Conservation (phyloP, 2,888 invertebrate species). For the Zonitis immaculata region DNA sequence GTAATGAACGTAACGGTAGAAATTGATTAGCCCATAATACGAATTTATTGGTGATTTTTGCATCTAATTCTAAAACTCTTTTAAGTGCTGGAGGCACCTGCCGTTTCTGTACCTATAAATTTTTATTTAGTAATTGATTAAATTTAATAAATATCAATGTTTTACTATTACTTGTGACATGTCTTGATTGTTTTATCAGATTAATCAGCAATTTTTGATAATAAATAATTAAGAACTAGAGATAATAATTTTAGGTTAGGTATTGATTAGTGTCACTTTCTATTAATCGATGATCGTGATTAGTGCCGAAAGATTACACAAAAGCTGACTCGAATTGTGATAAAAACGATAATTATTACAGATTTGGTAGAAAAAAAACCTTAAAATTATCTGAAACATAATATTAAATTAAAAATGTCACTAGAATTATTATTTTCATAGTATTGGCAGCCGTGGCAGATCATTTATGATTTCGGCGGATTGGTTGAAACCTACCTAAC, state of each 20-base stretch:
- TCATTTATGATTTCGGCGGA: neutral
- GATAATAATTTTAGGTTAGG: neutral
- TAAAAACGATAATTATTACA: too few species aligned
- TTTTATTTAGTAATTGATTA: neutral
- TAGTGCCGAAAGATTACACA: too few species aligned
- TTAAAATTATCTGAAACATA: too few species aligned
- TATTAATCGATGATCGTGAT: too few species aligned
- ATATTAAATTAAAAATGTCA: too few species aligned
- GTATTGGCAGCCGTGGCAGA: too few species aligned
- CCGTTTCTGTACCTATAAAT: slow-evolving; percentile 32
- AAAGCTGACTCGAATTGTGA: too few species aligned
- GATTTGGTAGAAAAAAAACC: too few species aligned
- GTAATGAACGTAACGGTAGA: slow-evolving; percentile 51
- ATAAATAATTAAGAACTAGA: neutral
- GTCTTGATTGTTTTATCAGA: neutral
- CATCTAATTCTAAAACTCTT: slow-evolving; percentile 52
- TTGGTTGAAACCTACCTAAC: neutral
- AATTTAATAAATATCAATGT: neutral
- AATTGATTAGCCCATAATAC: slow-evolving; percentile 50
- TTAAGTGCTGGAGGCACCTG: slow-evolving; percentile 51
- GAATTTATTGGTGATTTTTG: slow-evolving; percentile 53
- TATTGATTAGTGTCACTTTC: too few species aligned
- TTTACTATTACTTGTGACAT: neutral
- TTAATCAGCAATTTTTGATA: neutral
- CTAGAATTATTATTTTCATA: too few species aligned